Conservation (phyloP, 2,113 vertebrate species). For the Nycticryphes semicollaris region DNA sequence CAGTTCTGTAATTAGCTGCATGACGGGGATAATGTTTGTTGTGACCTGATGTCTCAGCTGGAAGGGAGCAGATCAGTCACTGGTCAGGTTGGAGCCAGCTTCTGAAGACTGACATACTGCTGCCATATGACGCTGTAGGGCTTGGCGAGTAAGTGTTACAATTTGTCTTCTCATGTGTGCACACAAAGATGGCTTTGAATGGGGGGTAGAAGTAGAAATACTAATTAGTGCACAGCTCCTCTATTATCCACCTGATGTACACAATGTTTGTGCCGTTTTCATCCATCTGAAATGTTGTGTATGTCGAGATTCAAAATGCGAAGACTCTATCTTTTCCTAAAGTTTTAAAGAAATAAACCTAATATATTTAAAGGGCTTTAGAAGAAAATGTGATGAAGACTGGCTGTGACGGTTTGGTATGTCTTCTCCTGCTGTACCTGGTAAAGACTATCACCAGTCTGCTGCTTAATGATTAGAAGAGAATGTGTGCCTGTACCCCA, state of each 20-base stretch:
- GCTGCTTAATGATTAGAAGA: neutral
- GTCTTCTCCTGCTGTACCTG: neutral
- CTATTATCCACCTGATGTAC: neutral
- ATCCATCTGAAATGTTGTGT: neutral
- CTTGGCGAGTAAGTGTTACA: neutral
- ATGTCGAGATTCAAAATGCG: neutral
- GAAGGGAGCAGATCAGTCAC: neutral
- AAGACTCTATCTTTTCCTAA: neutral
- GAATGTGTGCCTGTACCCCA: neutral
- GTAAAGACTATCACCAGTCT: neutral
- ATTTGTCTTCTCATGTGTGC: neutral
- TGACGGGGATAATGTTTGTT: neutral
- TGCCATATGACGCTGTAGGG: neutral
- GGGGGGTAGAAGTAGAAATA: neutral
- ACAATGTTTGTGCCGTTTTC: neutral
- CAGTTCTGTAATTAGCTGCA: neutral
- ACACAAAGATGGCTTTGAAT: neutral
- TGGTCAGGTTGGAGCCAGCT: neutral
- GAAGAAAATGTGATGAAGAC: neutral
- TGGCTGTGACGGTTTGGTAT: neutral
- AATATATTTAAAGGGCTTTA: neutral
- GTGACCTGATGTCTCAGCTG: neutral
- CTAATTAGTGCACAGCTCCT: neutral
- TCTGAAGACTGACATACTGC: neutral
- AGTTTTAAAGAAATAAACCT: neutral